These are phyloP conservation scores for Oscheius sp. DNA, from an alignment of 2,888 invertebrate genomes.

Conservation along the genomic window DNA sequence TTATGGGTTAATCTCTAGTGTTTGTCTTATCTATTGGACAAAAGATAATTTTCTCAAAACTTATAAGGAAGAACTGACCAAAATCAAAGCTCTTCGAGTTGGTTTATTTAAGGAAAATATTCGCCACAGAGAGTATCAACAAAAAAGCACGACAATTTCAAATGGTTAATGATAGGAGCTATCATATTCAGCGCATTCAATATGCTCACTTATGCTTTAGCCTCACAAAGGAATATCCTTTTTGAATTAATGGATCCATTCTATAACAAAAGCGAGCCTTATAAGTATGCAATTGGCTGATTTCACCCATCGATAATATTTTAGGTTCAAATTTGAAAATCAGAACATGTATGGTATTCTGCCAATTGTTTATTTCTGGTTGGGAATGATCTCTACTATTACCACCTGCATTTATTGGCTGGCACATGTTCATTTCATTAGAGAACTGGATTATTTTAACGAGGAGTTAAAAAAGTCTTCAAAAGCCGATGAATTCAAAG, in stretches of 20 bases:
- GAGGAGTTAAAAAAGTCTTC: slow-evolving; percentile 28
- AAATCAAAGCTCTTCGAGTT: slow-evolving; percentile 10
- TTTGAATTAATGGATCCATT: background rate
- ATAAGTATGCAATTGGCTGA: background rate
- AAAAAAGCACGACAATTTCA: slow-evolving; percentile 15
- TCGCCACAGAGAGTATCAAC: slow-evolving; percentile 15
- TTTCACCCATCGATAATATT: too few relatives aligned
- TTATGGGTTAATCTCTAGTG: background rate
- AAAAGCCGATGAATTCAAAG: slow-evolving; percentile 12
- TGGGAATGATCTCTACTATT: slow-evolving; percentile 18
- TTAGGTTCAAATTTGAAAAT: background rate
- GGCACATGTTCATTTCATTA: slow-evolving; percentile 16
- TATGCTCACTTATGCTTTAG: background rate
- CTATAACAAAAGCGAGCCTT: background rate
- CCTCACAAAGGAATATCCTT: slow-evolving; percentile 2
- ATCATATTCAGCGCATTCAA: background rate
- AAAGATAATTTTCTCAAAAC: slow-evolving; percentile 2
- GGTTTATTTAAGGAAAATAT: background rate
- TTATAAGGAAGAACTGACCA: slow-evolving; percentile 14
- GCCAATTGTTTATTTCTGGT: slow-evolving; percentile 11
- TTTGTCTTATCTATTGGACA: slow-evolving; percentile 26
- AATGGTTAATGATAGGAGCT: background rate
- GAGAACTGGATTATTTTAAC: slow-evolving; percentile 27
- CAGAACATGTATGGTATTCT: slow-evolving; percentile 10
- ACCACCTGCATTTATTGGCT: slow-evolving; percentile 20